phyloP scores from a whole-genome alignment of 1,140 invertebrate species.

The Danaus melanippus region DNA sequence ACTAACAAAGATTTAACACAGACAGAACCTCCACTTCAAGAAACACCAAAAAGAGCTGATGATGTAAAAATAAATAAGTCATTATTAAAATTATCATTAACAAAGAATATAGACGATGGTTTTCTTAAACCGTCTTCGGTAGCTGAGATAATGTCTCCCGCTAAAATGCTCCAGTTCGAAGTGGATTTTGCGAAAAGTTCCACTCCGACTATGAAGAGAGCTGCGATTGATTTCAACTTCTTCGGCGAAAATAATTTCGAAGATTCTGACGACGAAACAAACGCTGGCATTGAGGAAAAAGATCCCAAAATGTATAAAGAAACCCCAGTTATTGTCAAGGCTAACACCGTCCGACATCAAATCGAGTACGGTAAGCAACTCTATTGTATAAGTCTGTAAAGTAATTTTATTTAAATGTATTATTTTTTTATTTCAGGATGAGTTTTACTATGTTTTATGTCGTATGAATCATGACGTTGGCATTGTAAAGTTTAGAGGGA shows the following conservation, averaged over 20 bases:
- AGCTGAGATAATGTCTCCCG: constrained; percentile 55
- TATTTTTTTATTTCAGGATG: no score
- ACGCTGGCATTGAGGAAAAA: constrained; percentile 26
- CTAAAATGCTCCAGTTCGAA: constrained; percentile 62
- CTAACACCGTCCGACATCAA: constrained; percentile 55
- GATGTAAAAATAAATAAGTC: constrained; percentile 13
- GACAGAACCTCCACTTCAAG: constrained; percentile 35
- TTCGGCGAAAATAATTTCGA: constrained; percentile 56
- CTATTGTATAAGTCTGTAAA: not conserved
- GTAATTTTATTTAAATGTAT: no score
- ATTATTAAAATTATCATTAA: constrained; percentile 44
- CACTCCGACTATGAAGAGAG: constrained; percentile 62
- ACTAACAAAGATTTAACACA: constrained; percentile 14
- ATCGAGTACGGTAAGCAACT: constrained; percentile 58
- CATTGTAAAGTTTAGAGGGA: no score
- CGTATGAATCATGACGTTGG: no score
- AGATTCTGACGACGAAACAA: constrained; percentile 41
- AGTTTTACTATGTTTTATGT: no score
- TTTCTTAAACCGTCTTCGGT: constrained; percentile 56
- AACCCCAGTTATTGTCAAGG: constrained; percentile 56
- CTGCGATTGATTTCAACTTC: constrained; percentile 55
- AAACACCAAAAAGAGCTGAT: constrained; percentile 38
- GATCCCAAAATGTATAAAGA: constrained; percentile 39
- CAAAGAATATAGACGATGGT: constrained; percentile 43
- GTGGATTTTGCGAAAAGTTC: constrained; percentile 37